Base-by-base conservation (phyloP, 2,888 invertebrate species). In the Drosophila histrio region DNA sequence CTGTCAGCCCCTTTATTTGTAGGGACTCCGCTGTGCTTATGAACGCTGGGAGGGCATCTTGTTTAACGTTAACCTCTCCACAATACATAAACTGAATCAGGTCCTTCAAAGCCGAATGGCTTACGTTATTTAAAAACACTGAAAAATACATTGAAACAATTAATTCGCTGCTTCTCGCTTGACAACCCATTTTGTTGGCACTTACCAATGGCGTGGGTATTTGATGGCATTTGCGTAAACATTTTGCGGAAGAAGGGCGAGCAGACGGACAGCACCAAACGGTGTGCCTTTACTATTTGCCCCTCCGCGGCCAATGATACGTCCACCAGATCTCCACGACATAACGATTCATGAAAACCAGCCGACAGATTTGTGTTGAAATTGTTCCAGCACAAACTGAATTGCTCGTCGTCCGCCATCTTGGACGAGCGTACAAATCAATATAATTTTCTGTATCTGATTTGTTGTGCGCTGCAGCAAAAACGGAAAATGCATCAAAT, bases 371-470 rank as follows among this genome's bases (percentile, higher is more conserved):
- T 95, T 76, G 94, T 94, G 92, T 94, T 95, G 93, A 95, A 95
- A 93, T 95, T 95, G 93, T 95, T 95, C 95, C 95, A 95, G 93
- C 95, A 94, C 92, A 95, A 92, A 91, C 95, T 95, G 92, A 94
- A 94, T 91, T 94, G 94, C 93, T 94, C 94, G 93, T 94, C 94
- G 93, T 94, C 94, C 94, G 94, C 94, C 94, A 94, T 94, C 92
- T 93, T 94, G 94, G 86, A 77, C 79, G 82, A 72, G 63, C 74
- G 58, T 43, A 72, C 63, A 87, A 83, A 87, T 87, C 87, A 80
- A 87, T 87, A 87, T 61, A 74, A 73, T 87, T 88, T 79, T 87
- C 72, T 86, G 88, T 82, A 82, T 83, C 84, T 82, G 69, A 6
- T 34, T 38, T 46, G 46, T 56, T 56, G 58, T 56, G 67, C 50